phyloP scores from a whole-genome alignment of 2,797 vertebrate genomes.

The Danio jaintianensis region DNA sequence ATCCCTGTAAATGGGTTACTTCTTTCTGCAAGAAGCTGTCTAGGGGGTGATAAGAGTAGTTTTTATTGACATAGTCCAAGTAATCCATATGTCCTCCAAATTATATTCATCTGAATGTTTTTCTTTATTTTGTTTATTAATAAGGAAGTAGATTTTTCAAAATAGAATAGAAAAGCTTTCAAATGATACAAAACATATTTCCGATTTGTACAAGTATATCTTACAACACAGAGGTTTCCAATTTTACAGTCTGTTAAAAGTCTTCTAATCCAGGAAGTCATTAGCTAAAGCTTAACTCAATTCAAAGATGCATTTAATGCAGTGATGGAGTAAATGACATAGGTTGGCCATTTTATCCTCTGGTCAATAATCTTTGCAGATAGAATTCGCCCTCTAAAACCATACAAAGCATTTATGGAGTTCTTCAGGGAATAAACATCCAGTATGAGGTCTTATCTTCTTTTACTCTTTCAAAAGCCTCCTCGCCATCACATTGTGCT shows the following conservation, averaged over 20 bases:
- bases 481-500: neutral
- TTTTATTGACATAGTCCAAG: constrained; percentile 35
- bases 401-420: constrained; percentile 3
- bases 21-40: constrained; percentile 24
- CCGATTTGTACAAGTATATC: neutral
- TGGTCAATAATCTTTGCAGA: constrained; percentile 40
- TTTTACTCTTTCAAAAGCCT: constrained; percentile 22
- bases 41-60: neutral
- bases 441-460: constrained; percentile 10
- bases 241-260: constrained; percentile 1
- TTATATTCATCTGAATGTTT: constrained; percentile 8
- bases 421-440: constrained; percentile 17
- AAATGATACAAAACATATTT: neutral
- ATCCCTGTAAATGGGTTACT: constrained; percentile 38
- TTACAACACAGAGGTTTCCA: neutral
- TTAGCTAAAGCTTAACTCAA: neutral
- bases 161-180: neutral
- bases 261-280: constrained; percentile 38
- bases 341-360: constrained; percentile 46
- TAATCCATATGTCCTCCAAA: constrained; percentile 37
- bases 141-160: too few relatives aligned
- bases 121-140: too few relatives aligned
- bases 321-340: constrained; percentile 39
- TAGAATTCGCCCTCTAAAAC: constrained; percentile 10
- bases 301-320: neutral